phyloP scores from a whole-genome alignment of 2,113 vertebrate species.

The Pluvialis apricaria region DNA sequence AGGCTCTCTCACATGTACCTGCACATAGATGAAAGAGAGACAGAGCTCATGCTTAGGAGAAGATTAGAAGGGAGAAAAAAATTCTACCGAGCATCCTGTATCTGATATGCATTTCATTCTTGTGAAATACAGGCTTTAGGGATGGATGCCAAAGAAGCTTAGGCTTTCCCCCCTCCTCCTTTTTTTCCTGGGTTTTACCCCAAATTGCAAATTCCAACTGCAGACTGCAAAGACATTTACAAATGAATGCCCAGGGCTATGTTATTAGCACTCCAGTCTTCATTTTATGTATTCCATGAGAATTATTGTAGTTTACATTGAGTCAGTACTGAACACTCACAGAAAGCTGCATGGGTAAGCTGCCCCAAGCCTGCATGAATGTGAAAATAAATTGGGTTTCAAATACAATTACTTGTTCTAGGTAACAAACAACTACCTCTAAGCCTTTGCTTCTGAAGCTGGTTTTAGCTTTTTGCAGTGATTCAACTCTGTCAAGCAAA shows the following conservation, averaged over 20 bases:
- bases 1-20: neutral
- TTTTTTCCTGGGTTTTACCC: neutral
- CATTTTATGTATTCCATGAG: neutral
- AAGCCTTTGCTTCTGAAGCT: neutral
- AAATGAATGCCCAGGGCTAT: neutral
- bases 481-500: neutral
- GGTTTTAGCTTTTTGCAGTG: neutral
- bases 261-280: neutral
- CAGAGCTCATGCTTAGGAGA: neutral
- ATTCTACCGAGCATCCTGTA: neutral
- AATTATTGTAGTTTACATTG: neutral
- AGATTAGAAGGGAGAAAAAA: neutral
- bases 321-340: neutral
- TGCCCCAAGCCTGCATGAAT: neutral
- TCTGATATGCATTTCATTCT: neutral
- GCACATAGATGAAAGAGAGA: neutral
- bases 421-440: neutral
- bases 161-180: neutral
- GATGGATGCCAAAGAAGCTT: neutral
- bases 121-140: neutral
- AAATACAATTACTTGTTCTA: constrained; percentile 3
- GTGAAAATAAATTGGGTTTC: neutral
- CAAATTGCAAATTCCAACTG: neutral
- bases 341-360: neutral
- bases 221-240: neutral